Percentiles rank a stretch among this genome's conserved stretches.
Conservation (phyloP, 2,113 vertebrate genomes). For the Ophthalmolycus amberensis region DNA sequence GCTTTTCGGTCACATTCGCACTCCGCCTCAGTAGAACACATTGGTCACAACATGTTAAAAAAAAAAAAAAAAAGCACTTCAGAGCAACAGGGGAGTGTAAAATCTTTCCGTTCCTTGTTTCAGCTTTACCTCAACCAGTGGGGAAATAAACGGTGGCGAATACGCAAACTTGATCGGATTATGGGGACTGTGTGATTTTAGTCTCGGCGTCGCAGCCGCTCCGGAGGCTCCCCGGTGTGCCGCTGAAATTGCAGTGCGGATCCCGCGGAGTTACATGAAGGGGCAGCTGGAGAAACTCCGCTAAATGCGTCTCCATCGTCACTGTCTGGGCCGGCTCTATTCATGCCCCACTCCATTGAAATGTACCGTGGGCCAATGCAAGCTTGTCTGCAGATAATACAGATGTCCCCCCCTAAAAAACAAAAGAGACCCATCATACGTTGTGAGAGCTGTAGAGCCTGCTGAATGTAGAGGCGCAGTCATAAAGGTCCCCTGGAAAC, state of each 20-base stretch:
- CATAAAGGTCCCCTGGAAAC: constrained; percentile 12
- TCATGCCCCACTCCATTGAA: neutral
- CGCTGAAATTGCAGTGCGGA: constrained; percentile 68
- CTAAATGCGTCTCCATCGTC: constrained; percentile 52
- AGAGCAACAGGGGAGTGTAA: neutral
- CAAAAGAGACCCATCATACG: neutral
- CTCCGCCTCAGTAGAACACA: neutral
- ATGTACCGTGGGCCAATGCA: constrained; percentile 11
- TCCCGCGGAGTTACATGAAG: constrained; percentile 66
- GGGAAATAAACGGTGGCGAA: constrained; percentile 39
- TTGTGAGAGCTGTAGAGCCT: neutral
- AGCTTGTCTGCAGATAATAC: neutral
- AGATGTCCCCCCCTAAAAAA: neutral
- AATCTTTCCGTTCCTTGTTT: neutral
- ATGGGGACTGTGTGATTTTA: constrained; percentile 36
- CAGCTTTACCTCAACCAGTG: neutral
- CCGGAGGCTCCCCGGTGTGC: constrained; percentile 68
- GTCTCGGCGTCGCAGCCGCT: constrained; percentile 52
- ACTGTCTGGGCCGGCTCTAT: constrained; percentile 42
- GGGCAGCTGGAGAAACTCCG: constrained; percentile 69
- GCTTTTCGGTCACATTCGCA: constrained; percentile 13
- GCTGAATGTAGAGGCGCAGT: constrained; percentile 21
- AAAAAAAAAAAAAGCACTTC: neutral
- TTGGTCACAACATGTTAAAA: neutral
- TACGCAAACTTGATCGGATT: constrained; percentile 67